Percentiles rank a stretch among this genome's conserved stretches.
Conservation (phyloP, 1,140 invertebrate genomes). For the Ips nitidus region DNA sequence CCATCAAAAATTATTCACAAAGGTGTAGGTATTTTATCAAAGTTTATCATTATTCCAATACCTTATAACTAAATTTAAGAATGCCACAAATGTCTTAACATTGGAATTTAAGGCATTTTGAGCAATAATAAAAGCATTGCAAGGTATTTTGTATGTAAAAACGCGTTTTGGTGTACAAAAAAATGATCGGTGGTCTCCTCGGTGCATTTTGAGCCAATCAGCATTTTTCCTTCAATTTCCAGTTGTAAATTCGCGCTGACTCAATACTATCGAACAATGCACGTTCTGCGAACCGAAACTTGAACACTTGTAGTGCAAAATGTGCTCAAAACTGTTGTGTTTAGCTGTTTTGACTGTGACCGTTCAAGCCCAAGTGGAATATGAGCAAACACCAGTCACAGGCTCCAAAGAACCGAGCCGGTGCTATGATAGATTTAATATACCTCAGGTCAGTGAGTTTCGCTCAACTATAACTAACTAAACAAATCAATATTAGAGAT, state of each 20-base stretch:
- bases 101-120: no score
- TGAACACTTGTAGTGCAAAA: conserved; percentile 4
- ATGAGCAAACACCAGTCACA: conserved; percentile 4
- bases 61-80: no score
- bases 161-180: no score
- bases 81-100: no score
- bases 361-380: neutral
- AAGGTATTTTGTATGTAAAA: no score
- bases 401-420: conserved; percentile 1
- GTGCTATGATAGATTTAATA: conserved; percentile 12
- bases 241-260: neutral
- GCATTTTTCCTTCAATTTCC: neutral
- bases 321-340: neutral
- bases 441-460: conserved; percentile 12
- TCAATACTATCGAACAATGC: neutral
- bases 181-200: no score
- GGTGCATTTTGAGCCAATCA: neutral
- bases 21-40: no score
- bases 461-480: neutral
- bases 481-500: conserved; percentile 66
- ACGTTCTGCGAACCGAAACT: neutral
- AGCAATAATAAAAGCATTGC: no score
- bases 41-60: no score
- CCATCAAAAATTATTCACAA: no score
- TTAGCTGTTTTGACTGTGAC: neutral